Base-by-base conservation (phyloP, 2,888 invertebrate genomes). In the Drosophila tripunctata region DNA sequence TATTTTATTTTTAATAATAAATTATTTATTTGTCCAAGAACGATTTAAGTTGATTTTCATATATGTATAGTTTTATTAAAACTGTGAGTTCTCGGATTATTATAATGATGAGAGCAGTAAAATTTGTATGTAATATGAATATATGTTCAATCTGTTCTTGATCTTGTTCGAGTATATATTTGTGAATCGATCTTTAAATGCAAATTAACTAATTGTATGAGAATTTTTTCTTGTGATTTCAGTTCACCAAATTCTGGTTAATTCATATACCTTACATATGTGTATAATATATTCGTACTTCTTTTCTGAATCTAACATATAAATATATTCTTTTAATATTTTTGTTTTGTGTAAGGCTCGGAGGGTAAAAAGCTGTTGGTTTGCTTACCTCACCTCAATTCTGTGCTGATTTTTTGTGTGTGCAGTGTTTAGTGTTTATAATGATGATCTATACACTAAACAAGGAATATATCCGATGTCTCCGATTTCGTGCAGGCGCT, bases 401-500 rank as follows among this genome's bases (percentile, higher is more conserved):
- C n/a, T n/a, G n/a, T n/a, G n/a, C n/a, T n/a, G n/a, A n/a, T n/a
- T n/a, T n/a, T n/a, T n/a, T n/a, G n/a, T n/a, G n/a, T n/a, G n/a
- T n/a, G n/a, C n/a, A n/a, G n/a, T n/a, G n/a, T n/a, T n/a, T n/a
- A n/a, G n/a, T n/a, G n/a, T n/a, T 12, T 44, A n/a, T 30, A 30
- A 15, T 4, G 1, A 12, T 47, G 22, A 24, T 33, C 41, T 22
- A 67, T 44, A 27, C 58, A 87, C 88, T 91, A 90, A 72, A 90
- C 91, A 45, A 91, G 86, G 78, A 91, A 91, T 62, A 91, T 90
- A 47, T 91, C 91, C 12, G 91, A 90, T 31, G 90, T 76, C 68
- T 94, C 94, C 66, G 93, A 92, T 89, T 94, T 94, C 67, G 94
- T 93, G 90, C 94, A 94, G 64, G 94, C 94, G 89, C 94, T 94